phyloP scores from a whole-genome alignment of 2,888 invertebrate genomes.

The Lepidonotus clava region DNA sequence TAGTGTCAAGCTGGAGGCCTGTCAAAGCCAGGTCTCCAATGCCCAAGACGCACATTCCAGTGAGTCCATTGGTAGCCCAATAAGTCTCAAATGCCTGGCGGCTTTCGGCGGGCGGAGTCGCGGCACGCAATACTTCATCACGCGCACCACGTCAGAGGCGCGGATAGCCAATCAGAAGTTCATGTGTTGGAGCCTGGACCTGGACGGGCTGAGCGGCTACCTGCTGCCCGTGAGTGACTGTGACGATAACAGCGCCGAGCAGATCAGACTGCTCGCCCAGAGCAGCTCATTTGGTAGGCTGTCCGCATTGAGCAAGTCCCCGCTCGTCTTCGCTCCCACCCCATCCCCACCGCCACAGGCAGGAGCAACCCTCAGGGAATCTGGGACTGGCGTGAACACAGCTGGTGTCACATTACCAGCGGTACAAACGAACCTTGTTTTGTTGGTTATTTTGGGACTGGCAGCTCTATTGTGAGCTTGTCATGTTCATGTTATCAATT shows the following conservation, averaged over 20 bases:
- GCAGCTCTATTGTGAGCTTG: too few relatives aligned
- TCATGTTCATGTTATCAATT: too few relatives aligned
- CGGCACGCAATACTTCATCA: conserved; percentile 17
- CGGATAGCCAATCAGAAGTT: not conserved
- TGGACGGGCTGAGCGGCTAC: not conserved
- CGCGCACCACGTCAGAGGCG: conserved; percentile 7
- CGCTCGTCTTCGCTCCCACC: too few relatives aligned
- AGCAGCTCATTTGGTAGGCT: not conserved
- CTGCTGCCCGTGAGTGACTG: conserved; percentile 41
- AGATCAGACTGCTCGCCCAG: not conserved
- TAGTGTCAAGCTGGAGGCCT: not conserved
- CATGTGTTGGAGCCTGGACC: conserved; percentile 25
- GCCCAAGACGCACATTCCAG: not conserved
- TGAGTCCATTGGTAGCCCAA: not conserved
- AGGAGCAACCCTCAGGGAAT: too few relatives aligned
- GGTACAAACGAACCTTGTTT: too few relatives aligned
- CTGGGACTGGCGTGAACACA: too few relatives aligned
- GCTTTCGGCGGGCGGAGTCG: conserved; percentile 1
- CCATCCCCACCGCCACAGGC: too few relatives aligned
- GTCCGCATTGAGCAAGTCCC: not conserved
- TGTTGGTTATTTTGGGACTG: too few relatives aligned
- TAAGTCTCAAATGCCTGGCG: conserved; percentile 16
- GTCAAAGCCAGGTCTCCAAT: not conserved
- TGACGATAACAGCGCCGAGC: conserved; percentile 30
- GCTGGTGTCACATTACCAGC: too few relatives aligned